phyloP scores from a whole-genome alignment of 2,113 vertebrate genomes.

The Antidorcas marsupialis region DNA sequence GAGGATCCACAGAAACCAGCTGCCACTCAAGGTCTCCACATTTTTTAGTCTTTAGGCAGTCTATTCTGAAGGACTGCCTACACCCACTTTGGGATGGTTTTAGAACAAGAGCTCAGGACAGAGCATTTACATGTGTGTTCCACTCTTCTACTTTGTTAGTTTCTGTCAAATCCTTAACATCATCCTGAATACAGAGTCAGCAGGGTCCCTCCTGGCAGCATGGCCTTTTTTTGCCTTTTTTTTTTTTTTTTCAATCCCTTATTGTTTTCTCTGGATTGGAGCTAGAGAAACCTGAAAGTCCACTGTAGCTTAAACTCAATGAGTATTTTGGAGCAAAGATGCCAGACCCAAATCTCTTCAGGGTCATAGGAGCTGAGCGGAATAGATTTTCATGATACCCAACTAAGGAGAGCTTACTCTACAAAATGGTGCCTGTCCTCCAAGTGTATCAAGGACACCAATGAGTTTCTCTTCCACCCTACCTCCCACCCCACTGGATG shows the following conservation, averaged over 20 bases:
- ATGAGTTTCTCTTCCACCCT: neutral
- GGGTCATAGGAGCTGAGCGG: neutral
- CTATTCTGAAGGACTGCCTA: neutral
- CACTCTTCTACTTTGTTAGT: neutral
- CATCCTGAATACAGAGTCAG: neutral
- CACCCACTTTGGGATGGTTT: neutral
- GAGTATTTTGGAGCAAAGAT: neutral
- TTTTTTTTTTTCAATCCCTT: neutral
- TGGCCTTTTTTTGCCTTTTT: neutral
- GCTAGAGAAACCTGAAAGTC: neutral
- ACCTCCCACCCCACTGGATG: neutral
- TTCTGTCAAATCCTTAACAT: neutral
- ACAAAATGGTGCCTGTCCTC: neutral
- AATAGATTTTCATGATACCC: neutral
- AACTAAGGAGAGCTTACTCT: neutral
- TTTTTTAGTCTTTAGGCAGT: neutral
- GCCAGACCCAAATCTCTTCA: neutral
- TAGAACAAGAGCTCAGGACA: neutral
- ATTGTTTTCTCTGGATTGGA: neutral
- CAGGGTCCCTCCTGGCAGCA: neutral
- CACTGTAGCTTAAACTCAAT: neutral
- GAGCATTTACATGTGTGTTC: neutral
- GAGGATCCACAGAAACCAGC: neutral
- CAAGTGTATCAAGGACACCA: neutral
- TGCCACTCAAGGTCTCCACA: neutral